Evolutionary conservation across 2,888 invertebrate genomes (phyloP).

Genomic region (Molanna angustata): DNA sequence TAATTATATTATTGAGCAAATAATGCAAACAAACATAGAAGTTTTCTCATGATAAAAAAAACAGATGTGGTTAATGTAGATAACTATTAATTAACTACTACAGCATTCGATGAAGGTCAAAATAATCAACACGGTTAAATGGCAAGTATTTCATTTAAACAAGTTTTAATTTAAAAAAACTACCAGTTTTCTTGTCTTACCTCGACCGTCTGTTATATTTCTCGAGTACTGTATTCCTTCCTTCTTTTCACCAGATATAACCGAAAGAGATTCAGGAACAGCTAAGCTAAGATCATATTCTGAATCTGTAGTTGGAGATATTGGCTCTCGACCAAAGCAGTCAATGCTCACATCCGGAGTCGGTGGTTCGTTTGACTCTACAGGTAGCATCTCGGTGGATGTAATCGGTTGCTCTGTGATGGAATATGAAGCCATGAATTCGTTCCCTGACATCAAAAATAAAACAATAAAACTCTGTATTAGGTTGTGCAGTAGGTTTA

Average conservation of each 20-base stretch:
- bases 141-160: no score
- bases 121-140: no score
- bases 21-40: no score
- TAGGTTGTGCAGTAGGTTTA: neutral
- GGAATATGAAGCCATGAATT: slow-evolving; percentile 8
- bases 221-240: neutral
- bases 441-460: no score
- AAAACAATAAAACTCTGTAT: neutral
- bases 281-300: slow-evolving; percentile 80
- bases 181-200: no score
- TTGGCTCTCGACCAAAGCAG: slow-evolving; percentile 15
- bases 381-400: neutral
- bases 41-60: no score
- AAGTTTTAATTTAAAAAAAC: no score
- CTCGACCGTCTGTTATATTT: slow-evolving; percentile 36
- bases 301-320: slow-evolving; percentile 49
- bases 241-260: slow-evolving; percentile 43
- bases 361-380: slow-evolving; percentile 9
- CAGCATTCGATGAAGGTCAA: no score
- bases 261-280: slow-evolving; percentile 71
- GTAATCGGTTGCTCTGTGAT: slow-evolving; percentile 4
- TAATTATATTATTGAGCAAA: no score
- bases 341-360: slow-evolving; percentile 12
- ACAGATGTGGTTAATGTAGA: no score
- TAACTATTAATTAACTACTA: no score